Conservation (phyloP, 2,888 invertebrate genomes). For the Mellilla xanthometata region DNA sequence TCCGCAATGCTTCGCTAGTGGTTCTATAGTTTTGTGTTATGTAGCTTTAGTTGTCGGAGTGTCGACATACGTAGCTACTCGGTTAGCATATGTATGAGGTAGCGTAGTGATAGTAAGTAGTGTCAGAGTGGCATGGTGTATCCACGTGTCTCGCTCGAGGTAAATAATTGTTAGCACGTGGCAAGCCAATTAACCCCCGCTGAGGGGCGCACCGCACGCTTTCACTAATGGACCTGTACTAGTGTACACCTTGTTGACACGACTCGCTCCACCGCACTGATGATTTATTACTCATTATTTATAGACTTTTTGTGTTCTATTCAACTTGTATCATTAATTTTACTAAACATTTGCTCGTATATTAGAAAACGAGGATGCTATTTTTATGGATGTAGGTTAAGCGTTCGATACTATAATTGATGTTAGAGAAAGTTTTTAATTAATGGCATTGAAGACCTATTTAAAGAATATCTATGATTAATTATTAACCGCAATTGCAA, state of each 20-base stretch:
- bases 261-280: constrained; percentile 40
- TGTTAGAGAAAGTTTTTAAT: too few species aligned
- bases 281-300: constrained; percentile 28
- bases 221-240: too few species aligned
- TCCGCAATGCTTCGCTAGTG: constrained; percentile 71
- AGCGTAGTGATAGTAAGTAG: constrained; percentile 25
- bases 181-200: constrained; percentile 69
- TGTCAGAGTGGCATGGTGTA: constrained; percentile 28
- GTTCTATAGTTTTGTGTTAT: constrained; percentile 42
- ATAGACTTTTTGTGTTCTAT: too few species aligned
- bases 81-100: not conserved
- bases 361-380: too few species aligned
- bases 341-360: too few species aligned
- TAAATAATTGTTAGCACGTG: constrained; percentile 81
- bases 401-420: too few species aligned
- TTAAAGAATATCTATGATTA: too few species aligned
- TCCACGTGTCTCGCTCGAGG: constrained; percentile 73
- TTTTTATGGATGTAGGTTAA: too few species aligned
- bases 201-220: constrained; percentile 56
- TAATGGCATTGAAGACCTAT: too few species aligned
- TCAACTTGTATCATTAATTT: too few species aligned
- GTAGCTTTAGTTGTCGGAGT: constrained; percentile 34
- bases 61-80: too few species aligned
- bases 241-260: constrained; percentile 40
- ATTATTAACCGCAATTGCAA: too few species aligned